phyloP scores from a whole-genome alignment of 2,113 vertebrate genomes.

The Chaetodon trifascialis region DNA sequence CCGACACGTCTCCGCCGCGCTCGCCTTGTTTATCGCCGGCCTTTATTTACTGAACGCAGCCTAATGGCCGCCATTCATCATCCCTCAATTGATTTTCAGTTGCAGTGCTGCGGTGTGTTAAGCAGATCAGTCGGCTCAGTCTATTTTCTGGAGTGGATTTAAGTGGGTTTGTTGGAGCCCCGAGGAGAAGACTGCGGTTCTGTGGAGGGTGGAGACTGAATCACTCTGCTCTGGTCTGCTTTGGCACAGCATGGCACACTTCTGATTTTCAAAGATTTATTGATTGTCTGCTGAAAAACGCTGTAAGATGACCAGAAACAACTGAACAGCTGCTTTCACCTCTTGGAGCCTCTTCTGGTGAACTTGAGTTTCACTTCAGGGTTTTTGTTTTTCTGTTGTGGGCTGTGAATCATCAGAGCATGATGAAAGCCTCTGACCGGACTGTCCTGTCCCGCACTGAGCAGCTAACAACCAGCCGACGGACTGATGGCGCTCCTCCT shows the following conservation, averaged over 20 bases:
- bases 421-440: too few species aligned
- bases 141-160: constrained; percentile 21
- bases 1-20: not conserved
- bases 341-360: too few species aligned
- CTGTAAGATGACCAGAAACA: too few species aligned
- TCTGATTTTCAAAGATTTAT: not conserved
- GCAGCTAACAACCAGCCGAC: too few species aligned
- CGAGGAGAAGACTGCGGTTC: not conserved
- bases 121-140: constrained; percentile 29
- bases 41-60: constrained; percentile 29
- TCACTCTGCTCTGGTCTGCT: not conserved
- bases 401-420: too few species aligned
- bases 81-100: constrained; percentile 49
- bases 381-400: too few species aligned
- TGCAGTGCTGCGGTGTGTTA: constrained; percentile 24
- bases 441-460: too few species aligned
- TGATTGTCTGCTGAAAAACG: not conserved
- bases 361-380: too few species aligned
- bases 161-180: constrained; percentile 32
- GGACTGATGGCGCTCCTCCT: too few species aligned
- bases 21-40: not conserved
- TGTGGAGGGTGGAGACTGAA: not conserved
- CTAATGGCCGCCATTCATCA: constrained; percentile 42
- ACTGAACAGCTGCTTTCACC: too few species aligned
- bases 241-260: not conserved